A percentile compares a stretch with the other conserved stretches of the same genome.
Conservation (phyloP, 2,113 vertebrate genomes). For the Thunnus maccoyii region DNA sequence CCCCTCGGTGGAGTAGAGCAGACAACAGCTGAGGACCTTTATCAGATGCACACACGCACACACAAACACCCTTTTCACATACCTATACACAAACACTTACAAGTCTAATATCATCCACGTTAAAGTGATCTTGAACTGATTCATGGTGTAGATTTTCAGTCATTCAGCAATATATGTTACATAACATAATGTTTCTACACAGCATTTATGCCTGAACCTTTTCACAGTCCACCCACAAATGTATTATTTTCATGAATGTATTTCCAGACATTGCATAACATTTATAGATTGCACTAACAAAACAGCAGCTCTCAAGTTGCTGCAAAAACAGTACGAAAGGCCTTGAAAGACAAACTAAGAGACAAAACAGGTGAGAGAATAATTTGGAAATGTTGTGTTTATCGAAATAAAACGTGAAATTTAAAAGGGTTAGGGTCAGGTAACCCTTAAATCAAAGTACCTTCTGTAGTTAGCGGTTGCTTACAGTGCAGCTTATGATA, state of each 20-base stretch:
- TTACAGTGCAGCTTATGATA: conserved; percentile 3
- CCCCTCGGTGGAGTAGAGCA: conserved; percentile 7
- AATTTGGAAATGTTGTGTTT: neutral
- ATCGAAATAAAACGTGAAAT: neutral
- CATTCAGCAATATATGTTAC: conserved; percentile 54
- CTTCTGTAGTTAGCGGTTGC: neutral
- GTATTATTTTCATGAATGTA: conserved; percentile 77
- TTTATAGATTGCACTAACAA: conserved; percentile 58
- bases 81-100: neutral
- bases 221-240: conserved; percentile 76
- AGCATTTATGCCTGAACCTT: conserved; percentile 49
- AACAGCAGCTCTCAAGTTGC: conserved; percentile 49
- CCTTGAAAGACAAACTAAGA: conserved; percentile 14
- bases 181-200: conserved; percentile 68
- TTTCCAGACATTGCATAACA: conserved; percentile 75
- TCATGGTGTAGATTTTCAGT: conserved; percentile 29
- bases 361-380: conserved; percentile 6
- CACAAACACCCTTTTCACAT: neutral
- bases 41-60: neutral
- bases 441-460: conserved; percentile 12
- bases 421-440: too few species aligned
- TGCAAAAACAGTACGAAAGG: conserved; percentile 15
- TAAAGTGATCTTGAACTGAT: conserved; percentile 1
- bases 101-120: conserved; percentile 16
- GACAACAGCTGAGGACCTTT: conserved; percentile 27